Evolutionary conservation across 2,888 invertebrate genomes (phyloP).

Genomic region (Invenusta paracnida): DNA sequence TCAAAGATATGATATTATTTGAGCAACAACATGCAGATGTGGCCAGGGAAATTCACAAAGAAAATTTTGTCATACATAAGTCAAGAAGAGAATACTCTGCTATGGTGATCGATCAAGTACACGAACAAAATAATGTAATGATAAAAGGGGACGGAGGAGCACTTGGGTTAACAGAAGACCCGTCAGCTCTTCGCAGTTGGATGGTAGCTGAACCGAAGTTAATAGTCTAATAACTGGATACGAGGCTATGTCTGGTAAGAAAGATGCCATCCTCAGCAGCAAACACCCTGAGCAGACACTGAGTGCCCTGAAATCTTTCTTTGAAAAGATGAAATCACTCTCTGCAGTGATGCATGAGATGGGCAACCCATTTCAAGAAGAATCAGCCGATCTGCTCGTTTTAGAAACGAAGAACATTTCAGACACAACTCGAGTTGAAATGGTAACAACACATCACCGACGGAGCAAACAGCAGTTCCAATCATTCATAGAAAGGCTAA

Average conservation of each 20-base stretch:
- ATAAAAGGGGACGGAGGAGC: slow-evolving; percentile 46
- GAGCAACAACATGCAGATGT: slow-evolving; percentile 46
- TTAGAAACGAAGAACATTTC: neutral
- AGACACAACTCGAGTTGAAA: neutral
- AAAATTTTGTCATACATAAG: slow-evolving; percentile 48
- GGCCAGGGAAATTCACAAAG: slow-evolving; percentile 46
- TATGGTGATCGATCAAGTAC: slow-evolving; percentile 48
- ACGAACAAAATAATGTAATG: slow-evolving; percentile 49
- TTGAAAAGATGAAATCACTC: slow-evolving; percentile 33
- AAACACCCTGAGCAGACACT: slow-evolving; percentile 25
- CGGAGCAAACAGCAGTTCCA: neutral
- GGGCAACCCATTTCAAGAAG: slow-evolving; percentile 30
- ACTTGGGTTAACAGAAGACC: slow-evolving; percentile 45
- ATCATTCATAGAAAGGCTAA: neutral
- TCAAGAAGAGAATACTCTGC: slow-evolving; percentile 46
- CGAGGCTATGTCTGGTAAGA: neutral
- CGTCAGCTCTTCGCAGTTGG: slow-evolving; percentile 48
- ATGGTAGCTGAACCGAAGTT: slow-evolving; percentile 49
- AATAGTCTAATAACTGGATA: slow-evolving; percentile 41
- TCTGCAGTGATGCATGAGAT: neutral
- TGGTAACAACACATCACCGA: neutral
- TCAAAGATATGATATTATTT: slow-evolving; percentile 47
- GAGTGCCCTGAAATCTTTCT: slow-evolving; percentile 42
- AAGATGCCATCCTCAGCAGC: slow-evolving; percentile 24
- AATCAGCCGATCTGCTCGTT: neutral